Percentiles rank a stretch among this genome's conserved stretches.
Evolutionary conservation across 2,888 invertebrate genomes (phyloP).

Genomic region (Brenthis hecate): DNA sequence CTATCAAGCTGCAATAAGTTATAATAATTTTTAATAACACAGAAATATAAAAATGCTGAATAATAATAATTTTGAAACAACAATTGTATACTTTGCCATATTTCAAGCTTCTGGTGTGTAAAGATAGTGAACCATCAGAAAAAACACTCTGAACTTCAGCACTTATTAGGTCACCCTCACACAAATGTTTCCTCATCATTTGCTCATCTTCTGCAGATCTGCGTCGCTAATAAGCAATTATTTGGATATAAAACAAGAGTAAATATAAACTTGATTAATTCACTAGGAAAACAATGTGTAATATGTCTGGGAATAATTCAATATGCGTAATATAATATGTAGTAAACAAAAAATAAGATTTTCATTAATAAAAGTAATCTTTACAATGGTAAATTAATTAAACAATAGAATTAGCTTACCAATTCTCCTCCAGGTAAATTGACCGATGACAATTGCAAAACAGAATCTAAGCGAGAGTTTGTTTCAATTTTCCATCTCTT

Average conservation of each 20-base stretch:
- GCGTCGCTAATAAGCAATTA: conserved; percentile 83
- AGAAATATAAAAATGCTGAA: background rate
- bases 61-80: background rate
- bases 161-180: conserved; percentile 97
- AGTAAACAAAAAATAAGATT: too few species aligned
- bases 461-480: conserved; percentile 93
- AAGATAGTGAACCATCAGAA: conserved; percentile 94
- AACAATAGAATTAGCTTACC: conserved; percentile 71
- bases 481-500: conserved; percentile 97
- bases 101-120: conserved; percentile 97
- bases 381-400: too few species aligned
- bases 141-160: conserved; percentile 98
- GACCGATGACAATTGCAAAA: conserved; percentile 94
- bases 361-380: too few species aligned
- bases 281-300: too few species aligned
- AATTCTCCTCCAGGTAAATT: conserved; percentile 99
- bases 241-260: conserved; percentile 20
- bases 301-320: too few species aligned
- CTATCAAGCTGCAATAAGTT: too few species aligned
- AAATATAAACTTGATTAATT: background rate
- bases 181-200: conserved; percentile 96
- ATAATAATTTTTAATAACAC: too few species aligned
- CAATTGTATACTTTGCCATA: conserved; percentile 91
- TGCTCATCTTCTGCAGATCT: conserved; percentile 98
- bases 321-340: too few species aligned